Conservation (phyloP, 2,113 vertebrate genomes). For the Corydoras maculifer region DNA sequence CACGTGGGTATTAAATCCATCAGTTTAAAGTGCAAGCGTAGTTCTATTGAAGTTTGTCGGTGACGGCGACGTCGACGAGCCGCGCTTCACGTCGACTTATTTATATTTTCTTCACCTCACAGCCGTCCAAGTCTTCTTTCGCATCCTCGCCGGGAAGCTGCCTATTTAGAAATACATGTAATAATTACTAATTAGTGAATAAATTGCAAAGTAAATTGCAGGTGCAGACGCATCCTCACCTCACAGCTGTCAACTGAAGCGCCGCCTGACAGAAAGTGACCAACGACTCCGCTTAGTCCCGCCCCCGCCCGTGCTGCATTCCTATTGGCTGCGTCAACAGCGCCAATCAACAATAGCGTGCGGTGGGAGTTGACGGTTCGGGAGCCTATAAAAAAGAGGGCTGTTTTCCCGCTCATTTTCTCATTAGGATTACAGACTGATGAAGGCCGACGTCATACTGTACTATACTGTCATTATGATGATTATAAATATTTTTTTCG, state of each 20-base stretch:
- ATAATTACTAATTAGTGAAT: neutral
- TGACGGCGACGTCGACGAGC: neutral
- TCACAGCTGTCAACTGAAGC: neutral
- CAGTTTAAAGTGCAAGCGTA: too few relatives aligned
- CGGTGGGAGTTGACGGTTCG: neutral
- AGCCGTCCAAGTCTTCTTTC: neutral
- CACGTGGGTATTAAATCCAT: too few relatives aligned
- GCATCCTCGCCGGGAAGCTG: neutral
- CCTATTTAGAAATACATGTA: neutral
- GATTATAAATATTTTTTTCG: too few relatives aligned
- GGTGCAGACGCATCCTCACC: neutral
- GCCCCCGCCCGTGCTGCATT: neutral
- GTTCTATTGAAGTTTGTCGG: too few relatives aligned
- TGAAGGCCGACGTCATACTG: too few relatives aligned
- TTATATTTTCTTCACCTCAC: neutral
- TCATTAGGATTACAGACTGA: neutral
- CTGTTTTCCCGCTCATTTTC: neutral
- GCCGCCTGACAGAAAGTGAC: neutral
- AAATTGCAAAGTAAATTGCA: neutral
- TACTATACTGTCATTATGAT: too few relatives aligned
- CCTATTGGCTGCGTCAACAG: neutral
- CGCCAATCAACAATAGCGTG: neutral
- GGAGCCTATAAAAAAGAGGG: neutral
- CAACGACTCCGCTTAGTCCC: conserved; percentile 5
- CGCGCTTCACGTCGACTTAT: too few relatives aligned